Base-by-base conservation (phyloP, 2,113 vertebrate genomes). In the Ctenomys sociabilis region DNA sequence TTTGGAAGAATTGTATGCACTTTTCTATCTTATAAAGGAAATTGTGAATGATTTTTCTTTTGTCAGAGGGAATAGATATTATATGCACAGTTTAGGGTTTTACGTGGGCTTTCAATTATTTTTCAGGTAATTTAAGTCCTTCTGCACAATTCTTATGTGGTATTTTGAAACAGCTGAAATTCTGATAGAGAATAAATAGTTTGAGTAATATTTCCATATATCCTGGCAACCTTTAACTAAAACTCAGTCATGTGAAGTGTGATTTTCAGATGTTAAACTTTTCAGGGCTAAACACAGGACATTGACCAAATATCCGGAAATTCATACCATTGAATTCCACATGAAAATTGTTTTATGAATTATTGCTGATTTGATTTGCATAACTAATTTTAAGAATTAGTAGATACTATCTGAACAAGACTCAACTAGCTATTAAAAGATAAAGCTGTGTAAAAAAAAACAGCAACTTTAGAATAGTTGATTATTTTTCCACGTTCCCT, bases 211-310 rank as follows among this genome's bases (percentile, higher is more conserved):
- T n/a, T 26, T 89, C 4, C 7, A n/a, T 52, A 14, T 90, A 64
- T 80, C 75, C 28, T 2, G 64, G 52, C 22, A 88, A 87, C 66
- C 66, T 63, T 93, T 2, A 88, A 68, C 61, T n/a, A 66, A 59
- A 84, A 16, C 28, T 61, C 90, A 78, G 24, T 49, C 66, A 37
- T 19, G 6, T 19, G 84, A 54, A 14, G 30, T 45, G 0, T 86
- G 6, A 17, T 92, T 93, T 88, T 88, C 59, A 93, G n/a, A 70
- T 95, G 92, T 93, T 21, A 26, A 95, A 59, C 9, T 85, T n/a
- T 21, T 61, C n/a, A 12, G 0, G 17, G 4, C 16, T 81, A 85
- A 59, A 28, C 9, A 87, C 63, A 84, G 2, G 24, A 54, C 24
- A 57, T 0, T 80, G 43, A 49, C 12, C 84, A 89, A 75, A 63